A percentile compares a stretch with the other conserved stretches of the same genome.
Conservation (phyloP, 1,140 invertebrate species). For the Tetramorium parvispinum region DNA sequence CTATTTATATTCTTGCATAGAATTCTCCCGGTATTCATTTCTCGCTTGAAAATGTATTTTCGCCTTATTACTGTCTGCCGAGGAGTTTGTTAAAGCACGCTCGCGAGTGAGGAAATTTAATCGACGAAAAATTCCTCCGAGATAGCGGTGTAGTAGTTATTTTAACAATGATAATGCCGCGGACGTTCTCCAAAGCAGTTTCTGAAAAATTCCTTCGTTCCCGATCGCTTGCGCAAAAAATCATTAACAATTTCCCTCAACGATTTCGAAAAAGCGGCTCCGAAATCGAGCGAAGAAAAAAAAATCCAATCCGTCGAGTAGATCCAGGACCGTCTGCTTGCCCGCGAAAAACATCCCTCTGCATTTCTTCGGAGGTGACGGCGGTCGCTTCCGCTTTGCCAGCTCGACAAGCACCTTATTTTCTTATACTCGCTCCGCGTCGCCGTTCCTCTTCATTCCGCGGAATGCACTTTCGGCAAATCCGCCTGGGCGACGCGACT, state of each 20-base stretch:
- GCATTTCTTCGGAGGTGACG: conserved; percentile 9
- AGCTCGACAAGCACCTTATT: conserved; percentile 57
- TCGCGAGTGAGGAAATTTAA: conserved; percentile 34
- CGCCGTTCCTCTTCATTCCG: conserved; percentile 52
- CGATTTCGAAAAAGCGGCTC: not conserved
- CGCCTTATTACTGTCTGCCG: conserved; percentile 8
- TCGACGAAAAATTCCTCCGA: conserved; percentile 13
- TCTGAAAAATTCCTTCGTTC: not conserved
- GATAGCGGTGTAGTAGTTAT: not conserved
- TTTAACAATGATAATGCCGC: conserved; percentile 26
- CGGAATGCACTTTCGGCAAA: conserved; percentile 57
- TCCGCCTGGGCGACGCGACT: conserved; percentile 64
- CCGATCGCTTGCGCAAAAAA: not conserved
- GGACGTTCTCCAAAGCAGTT: not conserved
- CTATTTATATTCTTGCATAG: conserved; percentile 24
- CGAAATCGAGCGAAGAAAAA: not conserved
- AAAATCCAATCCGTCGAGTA: not conserved
- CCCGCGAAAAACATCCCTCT: conserved; percentile 12
- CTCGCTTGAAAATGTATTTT: conserved; percentile 40
- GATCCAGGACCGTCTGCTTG: not conserved
- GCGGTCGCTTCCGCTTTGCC: conserved; percentile 34
- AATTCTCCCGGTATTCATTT: not conserved
- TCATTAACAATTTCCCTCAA: not conserved
- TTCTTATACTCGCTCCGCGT: conserved; percentile 57
- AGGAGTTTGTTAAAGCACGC: conserved; percentile 24